Base-by-base conservation (phyloP, 2,797 vertebrate genomes). In the Oreochromis grahami region DNA sequence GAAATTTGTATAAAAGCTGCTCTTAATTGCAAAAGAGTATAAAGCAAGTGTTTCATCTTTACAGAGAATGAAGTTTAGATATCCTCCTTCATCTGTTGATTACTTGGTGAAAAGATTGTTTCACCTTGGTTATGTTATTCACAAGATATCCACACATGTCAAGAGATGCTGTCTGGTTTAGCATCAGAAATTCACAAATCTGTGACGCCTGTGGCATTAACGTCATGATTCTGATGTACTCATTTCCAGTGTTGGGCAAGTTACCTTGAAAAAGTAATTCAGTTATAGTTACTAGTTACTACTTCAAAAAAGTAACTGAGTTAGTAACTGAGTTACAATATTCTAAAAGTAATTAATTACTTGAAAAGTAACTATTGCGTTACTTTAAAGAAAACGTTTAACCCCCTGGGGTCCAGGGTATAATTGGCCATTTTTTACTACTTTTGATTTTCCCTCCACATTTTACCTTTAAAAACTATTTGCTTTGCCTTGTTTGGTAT, bases 51-150 rank as follows among this genome's bases (percentile, higher is more conserved):
- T 24, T 24, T 53, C 3, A 53, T 24, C 51, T 53, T 24, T 53
- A 53, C 5, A 12, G 10, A 52, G 19, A 21, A 52, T 11, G 6
- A 6, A 6, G n/a, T 8, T 43, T 26, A 70, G 41, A 17, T 26
- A 26, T 45, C 21, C 5, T 26, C 5, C 8, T 17, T 70, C 8
- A 17, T 70, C 21, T 26, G 21, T 0, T 45, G 41, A 70, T 15
- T 43, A 26, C 13, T 70, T 70, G 21, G 19, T 21, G 60, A n/a
- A 38, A 65, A 38, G 6, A 5, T 12, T 60, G 32, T 60, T 60
- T 60, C 32, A 34, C 32, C 9, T 60, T 6, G 0, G 34, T 0
- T 70, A 0, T 43, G 8, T 8, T 43, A 26, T 43, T 70, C 0
- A 70, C 19, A 51, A n/a, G 8, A n/a, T 19, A 51, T 8, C 48